Base-by-base conservation (phyloP, 2,888 invertebrate species). In the Cryptocheilus praepositus region DNA sequence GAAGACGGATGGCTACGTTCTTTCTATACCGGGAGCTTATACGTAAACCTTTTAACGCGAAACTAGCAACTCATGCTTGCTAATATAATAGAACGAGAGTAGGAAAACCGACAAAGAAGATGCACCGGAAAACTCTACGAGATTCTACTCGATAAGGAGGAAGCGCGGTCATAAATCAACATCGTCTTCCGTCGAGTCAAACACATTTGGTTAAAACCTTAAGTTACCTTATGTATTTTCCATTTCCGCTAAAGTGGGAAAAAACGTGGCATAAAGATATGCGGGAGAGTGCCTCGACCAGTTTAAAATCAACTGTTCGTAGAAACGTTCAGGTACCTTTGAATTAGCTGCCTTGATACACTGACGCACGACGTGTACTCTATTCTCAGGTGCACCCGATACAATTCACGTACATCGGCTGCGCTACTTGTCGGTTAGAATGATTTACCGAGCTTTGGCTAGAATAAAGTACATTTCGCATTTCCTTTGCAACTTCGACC, bases 31-130 rank as follows among this genome's bases (percentile, higher is more conserved):
- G 22, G 13, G 21, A 19, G 52, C 22, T 15, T 52, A 52, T 21
- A 21, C 52, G 13, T 21, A 8, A 52, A 19, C 52, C 52, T 52
- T 52, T 52, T 52, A 52, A 52, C 52, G 52, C 57, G 57, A 56
- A 64, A 64, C 52, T 59, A 60, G 51, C 73, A 64, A 73, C 64
- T 73, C 72, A 67, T 70, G 70, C 67, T 70, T 67, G 67, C 70
- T 61, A 62, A 70, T 52, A 49, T 64, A 64, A 53, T 62, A 64
- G 67, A 65, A 67, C 62, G 67, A 73, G 67, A 73, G 49, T 49
- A 49, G 52, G 13, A 21, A 52, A 52, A 52, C 52, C 22, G 52
- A 52, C n/a, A 49, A 49, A 21, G 21, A 21, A 7, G 22, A 52
- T 22, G 52, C 21, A 52, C 16, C 52, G 52, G 1, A 22, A 52